Conservation (phyloP, 1,140 invertebrate genomes). For the Papilio helenus region DNA sequence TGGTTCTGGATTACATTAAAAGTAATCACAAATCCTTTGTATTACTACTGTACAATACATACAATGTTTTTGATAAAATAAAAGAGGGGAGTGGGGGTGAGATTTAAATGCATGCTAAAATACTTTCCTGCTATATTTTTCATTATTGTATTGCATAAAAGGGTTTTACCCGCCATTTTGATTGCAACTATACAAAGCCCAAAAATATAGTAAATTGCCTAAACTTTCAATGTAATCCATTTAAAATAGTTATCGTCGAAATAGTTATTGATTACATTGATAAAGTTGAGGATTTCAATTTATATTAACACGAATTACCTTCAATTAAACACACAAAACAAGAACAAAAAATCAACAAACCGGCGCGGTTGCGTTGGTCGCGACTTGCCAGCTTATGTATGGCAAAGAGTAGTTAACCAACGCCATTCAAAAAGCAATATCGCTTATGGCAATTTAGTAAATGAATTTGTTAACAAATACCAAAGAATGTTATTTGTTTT, state of each 20-base stretch:
- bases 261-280: not conserved
- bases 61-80: not conserved
- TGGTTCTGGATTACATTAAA: not conserved
- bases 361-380: not conserved
- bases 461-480: too few species aligned
- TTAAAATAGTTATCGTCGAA: not conserved
- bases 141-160: constrained; percentile 17
- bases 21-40: not conserved
- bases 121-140: not conserved
- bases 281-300: not conserved
- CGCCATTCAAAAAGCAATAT: not conserved
- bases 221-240: not conserved
- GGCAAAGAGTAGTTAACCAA: not conserved
- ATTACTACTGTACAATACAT: not conserved
- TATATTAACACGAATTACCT: constrained; percentile 27
- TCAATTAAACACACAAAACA: constrained; percentile 36
- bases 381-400: not conserved
- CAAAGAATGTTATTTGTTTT: too few species aligned
- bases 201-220: not conserved
- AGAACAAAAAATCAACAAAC: constrained; percentile 25
- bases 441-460: too few species aligned
- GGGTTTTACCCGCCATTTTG: constrained; percentile 62
- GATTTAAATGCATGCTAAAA: not conserved
- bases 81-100: not conserved
- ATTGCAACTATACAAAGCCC: constrained; percentile 41